These are phyloP conservation scores for Pelodiscus sinensis DNA, from an alignment of 2,113 vertebrate species.

Conservation along the genomic window DNA sequence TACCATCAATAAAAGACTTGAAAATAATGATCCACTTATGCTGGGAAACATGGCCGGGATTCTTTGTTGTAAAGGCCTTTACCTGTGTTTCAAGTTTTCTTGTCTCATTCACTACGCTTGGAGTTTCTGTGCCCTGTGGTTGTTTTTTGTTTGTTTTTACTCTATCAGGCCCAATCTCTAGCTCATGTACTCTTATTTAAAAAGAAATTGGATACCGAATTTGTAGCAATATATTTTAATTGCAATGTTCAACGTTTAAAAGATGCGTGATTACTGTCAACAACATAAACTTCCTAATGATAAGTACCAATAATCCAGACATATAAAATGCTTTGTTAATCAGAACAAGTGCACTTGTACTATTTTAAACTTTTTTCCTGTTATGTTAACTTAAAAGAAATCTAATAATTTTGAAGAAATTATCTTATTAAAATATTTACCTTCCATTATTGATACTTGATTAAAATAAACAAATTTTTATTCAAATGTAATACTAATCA, in stretches of 20 bases:
- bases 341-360: constrained; percentile 81
- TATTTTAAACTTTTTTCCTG: constrained; percentile 62
- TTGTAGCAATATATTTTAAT: constrained; percentile 71
- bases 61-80: constrained; percentile 36
- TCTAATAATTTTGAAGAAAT: constrained; percentile 67
- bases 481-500: constrained; percentile 38
- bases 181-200: constrained; percentile 27
- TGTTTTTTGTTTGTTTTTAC: constrained; percentile 44
- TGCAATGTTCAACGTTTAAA: constrained; percentile 59
- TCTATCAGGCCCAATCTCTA: constrained; percentile 23
- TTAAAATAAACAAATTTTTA: constrained; percentile 69
- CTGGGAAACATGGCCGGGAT: neutral
- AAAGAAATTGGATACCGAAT: constrained; percentile 72
- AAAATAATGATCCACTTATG: constrained; percentile 39
- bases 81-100: constrained; percentile 62
- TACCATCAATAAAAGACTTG: constrained; percentile 52
- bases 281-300: constrained; percentile 75
- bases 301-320: constrained; percentile 63
- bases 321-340: constrained; percentile 79
- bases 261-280: constrained; percentile 67
- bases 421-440: constrained; percentile 74
- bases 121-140: constrained; percentile 55
- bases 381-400: constrained; percentile 75
- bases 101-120: constrained; percentile 47
- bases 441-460: constrained; percentile 68